A percentile compares a stretch with the other conserved stretches of the same genome.
These are phyloP conservation scores for Bilobella aurantiaca DNA, from an alignment of 1,140 invertebrate species.

Conservation along the genomic window DNA sequence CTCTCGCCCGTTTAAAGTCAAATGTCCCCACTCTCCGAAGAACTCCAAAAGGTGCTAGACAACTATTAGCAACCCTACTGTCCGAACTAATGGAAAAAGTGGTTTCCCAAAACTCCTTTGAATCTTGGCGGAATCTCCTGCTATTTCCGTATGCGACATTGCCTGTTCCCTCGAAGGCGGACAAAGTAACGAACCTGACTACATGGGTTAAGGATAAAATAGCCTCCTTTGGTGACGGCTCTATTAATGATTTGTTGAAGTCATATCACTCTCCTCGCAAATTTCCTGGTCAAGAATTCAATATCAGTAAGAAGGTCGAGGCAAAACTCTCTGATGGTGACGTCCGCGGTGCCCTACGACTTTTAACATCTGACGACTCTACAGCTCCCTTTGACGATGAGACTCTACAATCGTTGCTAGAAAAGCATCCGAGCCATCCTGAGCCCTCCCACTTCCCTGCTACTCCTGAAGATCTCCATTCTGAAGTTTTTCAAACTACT, in stretches of 20 bases:
- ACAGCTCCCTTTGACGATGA: neutral
- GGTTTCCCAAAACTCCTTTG: too few relatives aligned
- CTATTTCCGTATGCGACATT: too few relatives aligned
- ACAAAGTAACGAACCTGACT: too few relatives aligned
- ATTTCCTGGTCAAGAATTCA: too few relatives aligned
- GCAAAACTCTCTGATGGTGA: slow-evolving; percentile 7
- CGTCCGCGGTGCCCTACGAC: neutral
- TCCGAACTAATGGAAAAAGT: too few relatives aligned
- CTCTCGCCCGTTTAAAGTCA: slow-evolving; percentile 1
- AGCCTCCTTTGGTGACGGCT: too few relatives aligned
- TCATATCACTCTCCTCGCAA: too few relatives aligned
- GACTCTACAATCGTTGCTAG: neutral
- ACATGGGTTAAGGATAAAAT: too few relatives aligned
- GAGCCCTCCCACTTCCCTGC: neutral
- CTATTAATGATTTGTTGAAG: too few relatives aligned
- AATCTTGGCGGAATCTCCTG: too few relatives aligned
- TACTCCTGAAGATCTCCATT: neutral
- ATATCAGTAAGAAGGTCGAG: neutral
- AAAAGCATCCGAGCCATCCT: slow-evolving; percentile 5
- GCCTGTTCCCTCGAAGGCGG: too few relatives aligned
- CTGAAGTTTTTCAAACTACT: neutral
- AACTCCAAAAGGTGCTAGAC: slow-evolving; percentile 5
- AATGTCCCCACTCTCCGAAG: neutral
- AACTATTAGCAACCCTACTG: neutral
- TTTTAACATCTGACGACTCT: neutral